Base-by-base conservation (phyloP, 1,140 invertebrate genomes). In the Zaprionus nigranus region DNA sequence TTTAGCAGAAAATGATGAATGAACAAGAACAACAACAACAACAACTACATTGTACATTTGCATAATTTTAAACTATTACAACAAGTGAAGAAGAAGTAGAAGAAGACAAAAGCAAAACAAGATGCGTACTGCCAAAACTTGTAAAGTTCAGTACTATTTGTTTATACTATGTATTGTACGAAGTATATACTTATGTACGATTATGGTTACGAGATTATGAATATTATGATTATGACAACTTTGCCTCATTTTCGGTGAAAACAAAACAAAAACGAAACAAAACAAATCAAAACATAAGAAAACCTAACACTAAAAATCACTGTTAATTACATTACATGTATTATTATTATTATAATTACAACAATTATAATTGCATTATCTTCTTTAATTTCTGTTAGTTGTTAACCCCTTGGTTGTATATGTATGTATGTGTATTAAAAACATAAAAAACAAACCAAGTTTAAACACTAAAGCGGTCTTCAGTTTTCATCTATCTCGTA, bases 71-170 rank as follows among this genome's bases (percentile, higher is more conserved):
- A 82, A 84, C 73, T 64, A 64, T 75, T 66, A 70, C 40, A 67
- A 73, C 17, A 43, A 54, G 43, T 62, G 12, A 72, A 63, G 64
- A 67, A 66, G 56, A 53, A 15, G 12, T 63, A 63, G 64, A 67
- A 66, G n/a, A 46, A 46, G 17, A n/a, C n/a, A 46, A 43, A 17
- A n/a, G 6, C n/a, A 58, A 65, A 79, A 80, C 67, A 88, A 78
- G 74, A 74, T 85, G 81, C 85, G 85, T 88, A 92, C 90, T 92
- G 90, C 90, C 90, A 91, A 91, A 91, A 90, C 90, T 92, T 92
- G 77, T 79, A 92, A 92, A 91, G 90, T 92, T 88, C 88, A 80
- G 88, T 88, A 91, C 88, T 87, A 83, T 79, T 87, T 83, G 82
- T 82, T 81, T 66, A 63, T 36, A 62, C 22, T 40, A 60, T 43